Base-by-base conservation (phyloP, 37 sponge, comb jelly and placozoan species). In the Hexactinellida sp. region DNA sequence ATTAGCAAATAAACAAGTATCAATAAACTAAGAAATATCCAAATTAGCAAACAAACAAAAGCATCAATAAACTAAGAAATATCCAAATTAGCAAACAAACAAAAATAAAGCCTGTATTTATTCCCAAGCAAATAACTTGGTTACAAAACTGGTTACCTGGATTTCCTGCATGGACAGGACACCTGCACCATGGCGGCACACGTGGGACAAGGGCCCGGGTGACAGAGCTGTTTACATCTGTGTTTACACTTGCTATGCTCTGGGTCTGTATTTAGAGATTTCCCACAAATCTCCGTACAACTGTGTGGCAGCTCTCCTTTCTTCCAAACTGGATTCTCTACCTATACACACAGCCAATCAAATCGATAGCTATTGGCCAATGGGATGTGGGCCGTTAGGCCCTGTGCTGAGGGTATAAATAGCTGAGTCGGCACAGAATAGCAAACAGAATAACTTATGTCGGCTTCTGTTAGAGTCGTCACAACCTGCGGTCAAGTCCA, bases 231-330 rank as follows among this genome's bases (percentile, higher is more conserved):
- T 36, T 90, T 86, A 71, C 91, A 90, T 39, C 82, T 85, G 86
- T 90, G 91, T 3, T 39, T 38, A 88, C 84, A 54, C 25, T 38
- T 86, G 38, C 38, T 36, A 36, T 28, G 25, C 24, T 38, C 24
- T 25, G 24, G 55, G 34, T 86, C 89, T 5, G 85, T 84, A 23
- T 89, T 85, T 0, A 92, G 88, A 0, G 37, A 82, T 55, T 86
- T 91, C 37, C 63, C 39, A 85, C 95, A 95, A 37, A 89, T 47
- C 10, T 90, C 91, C 0, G 93, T 91, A 85, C 95, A 95, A 28
- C 87, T 54, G 83, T 92, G 91, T 35, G 90, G 90, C 16, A 85
- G 34, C 30, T 10, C 76, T n/a, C 76, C 76, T 63, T n/a, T 63
- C 76, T 63, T 63, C 76, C 76, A 63, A 28, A 63, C 76, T 28